Percentiles rank a stretch among this genome's conserved stretches.
Conservation (phyloP, 2,797 vertebrate genomes). For the Falco rusticolus region DNA sequence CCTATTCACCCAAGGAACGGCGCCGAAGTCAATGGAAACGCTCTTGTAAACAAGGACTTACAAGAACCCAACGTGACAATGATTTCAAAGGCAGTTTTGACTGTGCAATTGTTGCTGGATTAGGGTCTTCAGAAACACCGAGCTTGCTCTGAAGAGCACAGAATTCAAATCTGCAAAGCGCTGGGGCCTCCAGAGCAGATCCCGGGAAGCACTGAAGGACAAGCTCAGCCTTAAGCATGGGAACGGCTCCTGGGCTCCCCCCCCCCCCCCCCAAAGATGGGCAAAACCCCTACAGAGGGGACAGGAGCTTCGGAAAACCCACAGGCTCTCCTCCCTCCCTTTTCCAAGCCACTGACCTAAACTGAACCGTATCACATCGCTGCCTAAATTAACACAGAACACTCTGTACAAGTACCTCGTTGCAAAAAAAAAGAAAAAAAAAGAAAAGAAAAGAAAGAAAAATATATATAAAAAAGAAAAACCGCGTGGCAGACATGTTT, state of each 20-base stretch:
- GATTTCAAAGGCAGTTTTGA: conserved; percentile 54
- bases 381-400: neutral
- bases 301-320: neutral
- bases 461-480: neutral
- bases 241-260: neutral
- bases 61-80: conserved; percentile 10
- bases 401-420: neutral
- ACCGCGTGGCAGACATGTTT: neutral
- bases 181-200: neutral
- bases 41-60: conserved; percentile 67
- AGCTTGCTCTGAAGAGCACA: neutral
- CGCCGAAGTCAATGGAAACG: neutral
- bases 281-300: neutral
- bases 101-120: conserved; percentile 58
- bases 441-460: too few relatives aligned
- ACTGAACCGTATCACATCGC: neutral
- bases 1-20: neutral
- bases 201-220: neutral
- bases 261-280: neutral
- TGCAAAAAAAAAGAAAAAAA: neutral
- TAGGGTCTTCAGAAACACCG: neutral
- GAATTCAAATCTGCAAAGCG: neutral
- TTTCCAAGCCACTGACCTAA: neutral
- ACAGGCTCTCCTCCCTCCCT: neutral
- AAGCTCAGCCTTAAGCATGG: neutral